These are phyloP conservation scores for Orcinus orca DNA, from an alignment of 2,113 vertebrate genomes.

Conservation along the genomic window DNA sequence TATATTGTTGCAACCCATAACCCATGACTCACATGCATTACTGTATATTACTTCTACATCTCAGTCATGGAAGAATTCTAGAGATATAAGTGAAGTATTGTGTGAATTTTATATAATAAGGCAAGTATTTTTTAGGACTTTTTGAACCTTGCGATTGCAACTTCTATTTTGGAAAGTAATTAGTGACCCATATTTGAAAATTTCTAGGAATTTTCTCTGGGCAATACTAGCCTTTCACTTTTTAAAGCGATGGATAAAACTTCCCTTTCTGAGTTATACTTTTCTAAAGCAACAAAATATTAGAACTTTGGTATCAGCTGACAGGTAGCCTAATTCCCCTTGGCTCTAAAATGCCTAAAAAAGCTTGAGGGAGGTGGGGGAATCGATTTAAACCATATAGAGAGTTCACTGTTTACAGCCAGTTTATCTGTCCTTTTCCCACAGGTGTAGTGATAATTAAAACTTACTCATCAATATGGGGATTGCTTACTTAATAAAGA, in stretches of 20 bases:
- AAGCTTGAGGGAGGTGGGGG: background rate
- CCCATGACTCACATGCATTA: background rate
- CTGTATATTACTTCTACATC: background rate
- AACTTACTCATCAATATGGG: background rate
- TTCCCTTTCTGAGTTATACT: background rate
- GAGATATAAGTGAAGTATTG: background rate
- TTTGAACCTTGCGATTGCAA: constrained; percentile 11
- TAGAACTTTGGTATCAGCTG: background rate
- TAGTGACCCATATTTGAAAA: background rate
- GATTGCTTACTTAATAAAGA: background rate
- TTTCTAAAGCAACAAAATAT: background rate
- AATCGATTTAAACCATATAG: background rate
- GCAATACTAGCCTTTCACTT: constrained; percentile 7
- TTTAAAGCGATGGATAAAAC: background rate
- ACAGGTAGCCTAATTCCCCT: background rate
- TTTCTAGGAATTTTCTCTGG: background rate
- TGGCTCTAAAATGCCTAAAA: background rate
- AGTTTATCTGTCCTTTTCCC: background rate
- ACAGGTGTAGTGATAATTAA: background rate
- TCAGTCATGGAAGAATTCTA: background rate
- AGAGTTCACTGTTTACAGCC: background rate
- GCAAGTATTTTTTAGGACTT: background rate
- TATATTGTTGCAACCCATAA: background rate
- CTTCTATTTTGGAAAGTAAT: background rate
- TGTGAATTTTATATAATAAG: background rate